Base-by-base conservation (phyloP, 2,888 invertebrate genomes). In the Disparrhopalites patrizii region DNA sequence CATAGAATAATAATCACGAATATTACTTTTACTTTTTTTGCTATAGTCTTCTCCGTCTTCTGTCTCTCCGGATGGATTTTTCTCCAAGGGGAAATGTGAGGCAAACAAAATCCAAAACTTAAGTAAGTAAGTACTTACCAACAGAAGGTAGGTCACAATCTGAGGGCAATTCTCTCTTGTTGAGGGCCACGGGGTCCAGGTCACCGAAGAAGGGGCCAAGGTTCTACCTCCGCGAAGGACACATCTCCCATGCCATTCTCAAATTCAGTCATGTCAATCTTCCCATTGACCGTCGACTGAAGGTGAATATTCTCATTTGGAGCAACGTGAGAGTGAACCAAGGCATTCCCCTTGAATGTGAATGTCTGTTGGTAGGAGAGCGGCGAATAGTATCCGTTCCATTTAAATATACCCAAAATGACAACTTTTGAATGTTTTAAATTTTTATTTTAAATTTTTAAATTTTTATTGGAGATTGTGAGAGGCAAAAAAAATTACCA, bases 81-180 rank as follows among this genome's bases (percentile, higher is more conserved):
- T n/a, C n/a, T n/a, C n/a, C n/a, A n/a, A n/a, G n/a, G n/a, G n/a
- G n/a, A n/a, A n/a, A n/a, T n/a, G n/a, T n/a, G n/a, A n/a, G n/a
- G n/a, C n/a, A n/a, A n/a, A n/a, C n/a, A n/a, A n/a, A n/a, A n/a
- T n/a, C n/a, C n/a, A n/a, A n/a, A n/a, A n/a, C n/a, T n/a, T n/a
- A n/a, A n/a, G n/a, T n/a, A n/a, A n/a, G n/a, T n/a, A n/a, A n/a
- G n/a, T n/a, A 62, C 57, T 25, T 68, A 73, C 73, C 66, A 27
- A 73, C 62, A 40, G 71, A 65, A 3, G 71, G 68, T 33, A 67
- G 50, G 13, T 66, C 66, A 40, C 73, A 74, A 38, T 68, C 66
- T 62, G 23, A 58, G 18, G 10, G 65, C 55, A 1, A 66, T 65
- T 33, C 36, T 33, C 1, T 23, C n/a, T 13, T 47, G 47, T 5